These are phyloP conservation scores for Brachymystax lenok DNA, from an alignment of 2,797 vertebrate species.

Conservation along the genomic window DNA sequence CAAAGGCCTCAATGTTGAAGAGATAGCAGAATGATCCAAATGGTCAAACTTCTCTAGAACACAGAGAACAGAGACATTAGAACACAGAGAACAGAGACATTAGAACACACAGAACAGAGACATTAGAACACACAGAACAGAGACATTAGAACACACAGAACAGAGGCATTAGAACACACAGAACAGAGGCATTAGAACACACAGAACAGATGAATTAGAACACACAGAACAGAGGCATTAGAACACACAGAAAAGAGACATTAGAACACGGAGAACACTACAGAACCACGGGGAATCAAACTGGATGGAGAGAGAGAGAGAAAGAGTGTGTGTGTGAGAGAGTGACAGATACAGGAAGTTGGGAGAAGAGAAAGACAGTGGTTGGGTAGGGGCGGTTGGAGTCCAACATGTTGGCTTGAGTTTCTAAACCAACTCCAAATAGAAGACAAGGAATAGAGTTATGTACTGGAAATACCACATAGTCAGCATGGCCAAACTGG, in stretches of 20 bases:
- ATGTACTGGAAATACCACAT: conserved; percentile 68
- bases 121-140: too few relatives aligned
- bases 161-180: too few relatives aligned
- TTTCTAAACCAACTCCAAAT: conserved; percentile 1
- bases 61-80: too few relatives aligned
- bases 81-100: too few relatives aligned
- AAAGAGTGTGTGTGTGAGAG: conserved; percentile 18
- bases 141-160: too few relatives aligned
- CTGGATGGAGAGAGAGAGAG: conserved; percentile 31
- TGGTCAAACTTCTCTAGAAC: neutral
- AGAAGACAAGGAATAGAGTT: conserved; percentile 65
- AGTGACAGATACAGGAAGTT: conserved; percentile 31
- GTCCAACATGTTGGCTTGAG: conserved; percentile 55
- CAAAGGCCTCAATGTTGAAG: conserved; percentile 46
- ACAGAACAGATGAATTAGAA: too few relatives aligned
- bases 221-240: too few relatives aligned
- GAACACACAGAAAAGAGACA: neutral
- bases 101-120: too few relatives aligned
- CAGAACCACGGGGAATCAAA: conserved; percentile 24
- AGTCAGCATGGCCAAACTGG: conserved; percentile 61
- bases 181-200: too few relatives aligned
- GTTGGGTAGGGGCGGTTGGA: conserved; percentile 27
- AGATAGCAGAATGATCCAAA: conserved; percentile 40
- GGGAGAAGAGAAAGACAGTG: conserved; percentile 13
- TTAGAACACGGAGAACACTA: conserved; percentile 19